Percentiles rank a stretch among this genome's conserved stretches.
Evolutionary conservation across 2,888 invertebrate genomes (phyloP).

Genomic region (Hemithea aestivaria): DNA sequence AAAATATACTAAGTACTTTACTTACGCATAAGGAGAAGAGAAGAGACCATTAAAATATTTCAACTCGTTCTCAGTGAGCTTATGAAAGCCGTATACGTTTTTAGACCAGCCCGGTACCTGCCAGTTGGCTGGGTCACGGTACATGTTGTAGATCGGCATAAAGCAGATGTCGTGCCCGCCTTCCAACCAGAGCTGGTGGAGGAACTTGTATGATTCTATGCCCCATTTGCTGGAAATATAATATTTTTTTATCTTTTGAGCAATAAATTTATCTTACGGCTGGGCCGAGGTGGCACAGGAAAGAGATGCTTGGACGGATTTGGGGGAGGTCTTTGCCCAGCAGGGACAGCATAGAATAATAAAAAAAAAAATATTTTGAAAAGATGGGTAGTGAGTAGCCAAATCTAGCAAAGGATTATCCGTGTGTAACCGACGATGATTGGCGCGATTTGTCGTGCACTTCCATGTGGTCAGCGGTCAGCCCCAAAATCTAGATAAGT

Average conservation of each 20-base stretch:
- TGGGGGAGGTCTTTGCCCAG: too few relatives aligned
- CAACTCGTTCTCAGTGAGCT: conserved; percentile 41
- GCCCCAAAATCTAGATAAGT: too few relatives aligned
- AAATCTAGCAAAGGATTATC: too few relatives aligned
- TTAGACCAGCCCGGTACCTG: conserved; percentile 41
- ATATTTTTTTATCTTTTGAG: neutral
- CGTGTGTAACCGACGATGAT: too few relatives aligned
- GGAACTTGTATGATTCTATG: conserved; percentile 77
- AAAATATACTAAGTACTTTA: too few relatives aligned
- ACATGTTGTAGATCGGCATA: conserved; percentile 50
- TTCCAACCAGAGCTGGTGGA: conserved; percentile 80
- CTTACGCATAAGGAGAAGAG: conserved; percentile 50
- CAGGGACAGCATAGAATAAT: too few relatives aligned
- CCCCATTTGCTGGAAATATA: conserved; percentile 81
- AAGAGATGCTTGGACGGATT: too few relatives aligned
- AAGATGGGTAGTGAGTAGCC: too few relatives aligned
- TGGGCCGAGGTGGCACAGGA: too few relatives aligned
- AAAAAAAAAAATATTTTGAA: too few relatives aligned
- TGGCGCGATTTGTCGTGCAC: too few relatives aligned
- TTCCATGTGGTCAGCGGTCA: too few relatives aligned
- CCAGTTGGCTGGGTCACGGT: conserved; percentile 24
- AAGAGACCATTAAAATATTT: conserved; percentile 40
- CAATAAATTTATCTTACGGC: neutral
- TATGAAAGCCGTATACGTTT: conserved; percentile 48
- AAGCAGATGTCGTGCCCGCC: conserved; percentile 55